phyloP scores from a whole-genome alignment of 2,888 invertebrate species.

The Protonemura montana region DNA sequence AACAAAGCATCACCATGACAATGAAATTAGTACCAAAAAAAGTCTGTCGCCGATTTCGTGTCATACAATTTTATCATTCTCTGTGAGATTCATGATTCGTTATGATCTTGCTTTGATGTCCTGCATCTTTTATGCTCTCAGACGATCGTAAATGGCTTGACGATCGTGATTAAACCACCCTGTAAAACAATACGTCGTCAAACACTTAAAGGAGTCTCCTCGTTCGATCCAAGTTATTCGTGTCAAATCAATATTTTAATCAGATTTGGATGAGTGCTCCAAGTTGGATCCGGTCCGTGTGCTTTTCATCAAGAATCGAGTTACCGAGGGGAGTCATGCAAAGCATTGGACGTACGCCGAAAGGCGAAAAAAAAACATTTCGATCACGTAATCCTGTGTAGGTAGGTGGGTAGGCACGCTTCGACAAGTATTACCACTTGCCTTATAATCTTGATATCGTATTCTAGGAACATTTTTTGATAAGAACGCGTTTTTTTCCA shows the following conservation, averaged over 20 bases:
- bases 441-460: neutral
- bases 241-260: slow-evolving; percentile 12
- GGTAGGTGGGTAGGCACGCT: no score
- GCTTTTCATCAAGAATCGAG: neutral
- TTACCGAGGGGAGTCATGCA: neutral
- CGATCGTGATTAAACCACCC: no score
- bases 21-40: neutral
- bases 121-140: neutral
- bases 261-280: slow-evolving; percentile 12
- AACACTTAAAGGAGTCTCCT: neutral
- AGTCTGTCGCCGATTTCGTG: neutral
- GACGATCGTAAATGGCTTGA: no score
- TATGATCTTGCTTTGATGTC: neutral
- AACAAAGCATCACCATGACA: neutral
- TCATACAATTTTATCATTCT: neutral
- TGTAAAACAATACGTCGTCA: neutral
- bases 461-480: neutral
- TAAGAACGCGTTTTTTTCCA: neutral
- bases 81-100: neutral
- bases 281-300: neutral
- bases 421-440: neutral
- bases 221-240: neutral
- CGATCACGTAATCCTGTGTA: neutral
- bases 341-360: neutral
- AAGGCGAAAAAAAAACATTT: neutral